Conservation (phyloP, 1,140 invertebrate species). For the Bombus impatiens region DNA sequence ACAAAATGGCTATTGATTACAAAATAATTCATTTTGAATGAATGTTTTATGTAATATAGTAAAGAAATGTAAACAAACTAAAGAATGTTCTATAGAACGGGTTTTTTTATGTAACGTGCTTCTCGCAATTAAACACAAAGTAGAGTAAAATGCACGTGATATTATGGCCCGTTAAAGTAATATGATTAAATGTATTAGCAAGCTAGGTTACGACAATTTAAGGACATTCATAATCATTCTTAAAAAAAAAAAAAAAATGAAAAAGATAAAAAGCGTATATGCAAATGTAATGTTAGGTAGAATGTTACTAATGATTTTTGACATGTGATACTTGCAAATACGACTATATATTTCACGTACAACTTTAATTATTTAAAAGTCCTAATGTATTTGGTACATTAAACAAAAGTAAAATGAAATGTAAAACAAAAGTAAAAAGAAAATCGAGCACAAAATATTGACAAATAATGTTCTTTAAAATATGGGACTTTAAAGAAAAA, state of each 20-base stretch:
- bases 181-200: conserved; percentile 1
- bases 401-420: background rate
- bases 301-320: conserved; percentile 7
- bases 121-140: conserved; percentile 10
- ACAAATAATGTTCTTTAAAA: background rate
- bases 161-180: background rate
- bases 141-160: conserved; percentile 1
- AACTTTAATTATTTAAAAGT: background rate
- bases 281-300: conserved; percentile 27
- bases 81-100: conserved; percentile 20
- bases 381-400: background rate
- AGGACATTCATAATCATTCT: conserved; percentile 44
- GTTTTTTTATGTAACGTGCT: conserved; percentile 17
- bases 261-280: conserved; percentile 21
- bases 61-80: conserved; percentile 36
- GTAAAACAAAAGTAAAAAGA: background rate
- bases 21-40: conserved; percentile 11
- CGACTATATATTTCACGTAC: background rate
- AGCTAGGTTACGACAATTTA: conserved; percentile 1
- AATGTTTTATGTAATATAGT: conserved; percentile 50
- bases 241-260: background rate
- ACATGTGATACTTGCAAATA: conserved; percentile 1
- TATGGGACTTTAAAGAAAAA: background rate
- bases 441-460: background rate
- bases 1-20: conserved; percentile 78